Evolutionary conservation across 2,888 invertebrate genomes (phyloP).

Genomic region (Drosophila histrio): DNA sequence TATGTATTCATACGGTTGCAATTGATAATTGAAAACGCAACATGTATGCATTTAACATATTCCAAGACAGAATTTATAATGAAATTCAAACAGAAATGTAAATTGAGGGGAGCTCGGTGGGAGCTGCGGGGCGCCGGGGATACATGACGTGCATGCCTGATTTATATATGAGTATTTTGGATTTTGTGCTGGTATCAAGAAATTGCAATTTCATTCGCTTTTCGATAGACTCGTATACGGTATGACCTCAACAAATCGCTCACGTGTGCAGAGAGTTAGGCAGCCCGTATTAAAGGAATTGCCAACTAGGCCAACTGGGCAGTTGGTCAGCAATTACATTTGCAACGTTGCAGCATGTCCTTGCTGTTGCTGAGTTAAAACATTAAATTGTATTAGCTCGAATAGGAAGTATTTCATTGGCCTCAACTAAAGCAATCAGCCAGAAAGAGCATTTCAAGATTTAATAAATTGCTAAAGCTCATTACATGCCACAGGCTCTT

Average conservation of each 20-base stretch:
- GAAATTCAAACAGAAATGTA: slow-evolving; percentile 17
- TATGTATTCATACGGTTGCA: slow-evolving; percentile 33
- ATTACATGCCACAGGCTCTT: slow-evolving; percentile 26
- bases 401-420: slow-evolving; percentile 58
- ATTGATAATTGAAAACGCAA: slow-evolving; percentile 33
- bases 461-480: slow-evolving; percentile 39
- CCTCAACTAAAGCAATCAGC: slow-evolving; percentile 62
- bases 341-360: slow-evolving; percentile 39
- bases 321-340: slow-evolving; percentile 61
- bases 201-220: slow-evolving; percentile 19
- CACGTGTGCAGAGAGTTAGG: slow-evolving; percentile 34
- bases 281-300: slow-evolving; percentile 18
- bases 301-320: slow-evolving; percentile 20
- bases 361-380: slow-evolving; percentile 32
- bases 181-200: slow-evolving; percentile 3
- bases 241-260: slow-evolving; percentile 29
- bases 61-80: slow-evolving; percentile 21
- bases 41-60: not conserved
- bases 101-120: not conserved
- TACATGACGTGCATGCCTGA: not conserved
- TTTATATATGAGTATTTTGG: slow-evolving; percentile 12
- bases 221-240: not conserved
- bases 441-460: slow-evolving; percentile 62
- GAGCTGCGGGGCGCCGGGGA: no score
- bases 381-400: slow-evolving; percentile 70